Conservation (phyloP, 1,140 invertebrate species). For the Stenopsyche tienmushanensis region DNA sequence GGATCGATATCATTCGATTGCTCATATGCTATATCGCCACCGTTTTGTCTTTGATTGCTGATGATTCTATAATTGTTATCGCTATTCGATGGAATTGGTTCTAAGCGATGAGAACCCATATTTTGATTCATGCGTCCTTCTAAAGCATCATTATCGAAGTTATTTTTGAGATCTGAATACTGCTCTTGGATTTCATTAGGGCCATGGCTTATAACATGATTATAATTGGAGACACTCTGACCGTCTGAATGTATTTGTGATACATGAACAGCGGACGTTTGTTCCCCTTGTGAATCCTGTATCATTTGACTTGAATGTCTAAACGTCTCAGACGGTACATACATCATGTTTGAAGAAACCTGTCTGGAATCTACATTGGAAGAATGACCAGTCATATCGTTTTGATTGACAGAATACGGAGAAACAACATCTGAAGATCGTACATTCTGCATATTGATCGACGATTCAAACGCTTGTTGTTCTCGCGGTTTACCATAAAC, state of each 20-base stretch:
- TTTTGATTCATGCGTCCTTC: conserved; percentile 51
- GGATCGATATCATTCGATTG: conserved; percentile 47
- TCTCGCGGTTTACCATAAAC: conserved; percentile 32
- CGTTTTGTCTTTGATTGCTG: conserved; percentile 43
- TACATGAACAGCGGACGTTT: conserved; percentile 22
- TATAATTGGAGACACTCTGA: conserved; percentile 20
- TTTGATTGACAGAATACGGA: neutral
- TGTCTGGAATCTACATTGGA: conserved; percentile 35
- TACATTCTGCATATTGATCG: conserved; percentile 19
- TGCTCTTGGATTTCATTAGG: neutral
- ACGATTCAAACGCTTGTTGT: conserved; percentile 27
- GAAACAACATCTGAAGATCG: conserved; percentile 12
- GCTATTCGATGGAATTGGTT: conserved; percentile 42
- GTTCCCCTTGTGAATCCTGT: conserved; percentile 17
- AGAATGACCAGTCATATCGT: conserved; percentile 37
- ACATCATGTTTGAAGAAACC: conserved; percentile 28
- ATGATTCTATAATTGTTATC: conserved; percentile 47
- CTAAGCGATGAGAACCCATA: conserved; percentile 50
- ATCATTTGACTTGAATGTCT: conserved; percentile 19
- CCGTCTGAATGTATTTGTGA: conserved; percentile 12
- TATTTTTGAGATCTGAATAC: neutral
- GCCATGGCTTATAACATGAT: conserved; percentile 8
- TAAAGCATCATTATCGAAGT: conserved; percentile 11
- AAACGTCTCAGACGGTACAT: conserved; percentile 37
- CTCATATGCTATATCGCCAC: conserved; percentile 41